Evolutionary conservation across 2,888 invertebrate species (phyloP).

Genomic region (Spilarctia lutea): DNA sequence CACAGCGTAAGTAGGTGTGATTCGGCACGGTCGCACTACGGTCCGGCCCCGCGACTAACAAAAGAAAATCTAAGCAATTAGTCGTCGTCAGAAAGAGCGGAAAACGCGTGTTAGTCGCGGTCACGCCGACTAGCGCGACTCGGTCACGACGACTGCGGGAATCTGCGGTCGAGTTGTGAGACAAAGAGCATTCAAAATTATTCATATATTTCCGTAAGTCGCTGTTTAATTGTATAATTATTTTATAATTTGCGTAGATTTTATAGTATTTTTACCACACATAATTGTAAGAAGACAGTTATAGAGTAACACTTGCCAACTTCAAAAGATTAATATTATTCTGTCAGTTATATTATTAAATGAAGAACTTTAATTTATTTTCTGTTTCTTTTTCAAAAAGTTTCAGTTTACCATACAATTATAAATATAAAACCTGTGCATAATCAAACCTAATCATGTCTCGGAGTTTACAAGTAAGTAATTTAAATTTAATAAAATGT

Average conservation of each 20-base stretch:
- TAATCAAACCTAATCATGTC: conserved; percentile 28
- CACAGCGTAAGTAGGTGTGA: conserved; percentile 85
- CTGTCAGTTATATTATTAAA: not conserved
- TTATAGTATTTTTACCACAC: not conserved
- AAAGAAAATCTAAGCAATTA: conserved; percentile 87
- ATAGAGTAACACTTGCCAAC: not conserved
- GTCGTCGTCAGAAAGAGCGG: conserved; percentile 86
- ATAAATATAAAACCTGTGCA: not conserved
- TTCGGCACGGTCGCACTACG: conserved; percentile 81
- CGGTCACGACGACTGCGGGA: conserved; percentile 67
- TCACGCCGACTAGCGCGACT: conserved; percentile 75
- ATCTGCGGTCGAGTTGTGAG: conserved; percentile 29
- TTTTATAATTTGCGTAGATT: not conserved
- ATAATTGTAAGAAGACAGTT: not conserved
- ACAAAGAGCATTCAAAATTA: conserved; percentile 36
- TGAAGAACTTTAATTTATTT: not conserved
- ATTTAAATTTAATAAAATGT: conserved; percentile 65
- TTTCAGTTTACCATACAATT: not conserved
- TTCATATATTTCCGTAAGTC: not conserved
- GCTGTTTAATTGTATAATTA: not conserved
- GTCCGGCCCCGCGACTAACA: conserved; percentile 84
- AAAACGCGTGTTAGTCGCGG: conserved; percentile 85
- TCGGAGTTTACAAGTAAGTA: conserved; percentile 43
- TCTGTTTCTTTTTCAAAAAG: too few relatives aligned
- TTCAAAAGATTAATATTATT: not conserved